Percentiles rank a stretch among this genome's conserved stretches.
These are phyloP conservation scores for Paraescarpia echinospica DNA, from an alignment of 1,140 invertebrate species.

Conservation along the genomic window DNA sequence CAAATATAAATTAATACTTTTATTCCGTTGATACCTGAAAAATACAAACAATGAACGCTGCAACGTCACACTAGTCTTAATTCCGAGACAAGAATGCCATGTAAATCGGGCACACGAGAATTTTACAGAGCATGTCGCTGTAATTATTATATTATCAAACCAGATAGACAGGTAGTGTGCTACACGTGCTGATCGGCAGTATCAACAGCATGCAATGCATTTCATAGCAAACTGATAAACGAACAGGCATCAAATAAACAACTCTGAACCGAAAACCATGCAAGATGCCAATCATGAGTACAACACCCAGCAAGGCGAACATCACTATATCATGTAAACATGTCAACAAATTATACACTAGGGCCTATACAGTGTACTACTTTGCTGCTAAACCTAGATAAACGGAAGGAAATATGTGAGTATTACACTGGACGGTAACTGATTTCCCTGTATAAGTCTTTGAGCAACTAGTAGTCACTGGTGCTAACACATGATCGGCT, in stretches of 20 bases:
- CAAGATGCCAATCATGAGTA: neutral
- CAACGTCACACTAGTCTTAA: neutral
- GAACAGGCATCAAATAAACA: neutral
- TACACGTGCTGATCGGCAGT: neutral
- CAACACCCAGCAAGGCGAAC: neutral
- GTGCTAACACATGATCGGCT: neutral
- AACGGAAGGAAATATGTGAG: neutral
- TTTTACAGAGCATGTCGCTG: neutral
- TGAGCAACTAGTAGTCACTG: neutral
- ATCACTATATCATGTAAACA: neutral
- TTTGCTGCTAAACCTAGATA: neutral
- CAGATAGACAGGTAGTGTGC: neutral
- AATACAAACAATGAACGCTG: neutral
- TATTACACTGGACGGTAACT: neutral
- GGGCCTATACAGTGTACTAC: too few species aligned
- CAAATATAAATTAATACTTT: neutral
- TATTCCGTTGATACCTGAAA: neutral
- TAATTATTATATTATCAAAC: neutral
- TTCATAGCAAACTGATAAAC: neutral
- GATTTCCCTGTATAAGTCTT: neutral
- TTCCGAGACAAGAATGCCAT: neutral
- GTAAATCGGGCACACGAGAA: neutral
- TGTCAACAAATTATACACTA: too few species aligned
- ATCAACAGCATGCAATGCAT: neutral
- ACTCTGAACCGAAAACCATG: neutral